Percentiles rank a stretch among this genome's conserved stretches.
Evolutionary conservation across 2,113 vertebrate species (phyloP).

Genomic region (Esox niger): DNA sequence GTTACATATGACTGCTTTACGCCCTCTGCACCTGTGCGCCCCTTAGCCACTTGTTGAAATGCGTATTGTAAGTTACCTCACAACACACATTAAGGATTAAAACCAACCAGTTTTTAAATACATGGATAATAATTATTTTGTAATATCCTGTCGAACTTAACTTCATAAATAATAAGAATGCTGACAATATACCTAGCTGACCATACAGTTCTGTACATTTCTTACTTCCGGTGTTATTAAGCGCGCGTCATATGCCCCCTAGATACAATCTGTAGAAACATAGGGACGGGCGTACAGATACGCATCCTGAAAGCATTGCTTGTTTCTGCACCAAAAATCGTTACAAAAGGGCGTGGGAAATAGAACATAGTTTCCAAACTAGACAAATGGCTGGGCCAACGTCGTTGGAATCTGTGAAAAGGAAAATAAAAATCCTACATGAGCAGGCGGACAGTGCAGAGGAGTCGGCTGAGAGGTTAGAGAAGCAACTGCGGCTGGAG

Average conservation of each 20-base stretch:
- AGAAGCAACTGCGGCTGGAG: conserved; percentile 85
- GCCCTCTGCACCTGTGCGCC: conserved; percentile 16
- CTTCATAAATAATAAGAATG: too few relatives aligned
- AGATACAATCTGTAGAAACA: conserved; percentile 59
- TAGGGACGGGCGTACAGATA: conserved; percentile 60
- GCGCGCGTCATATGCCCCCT: conserved; percentile 63
- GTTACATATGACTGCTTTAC: conserved; percentile 61
- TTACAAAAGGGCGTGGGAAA: not conserved
- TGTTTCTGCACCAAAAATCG: conserved; percentile 9
- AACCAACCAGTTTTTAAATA: too few relatives aligned
- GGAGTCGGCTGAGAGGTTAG: conserved; percentile 80
- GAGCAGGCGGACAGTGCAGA: conserved; percentile 86
- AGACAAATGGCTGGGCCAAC: conserved; percentile 80
- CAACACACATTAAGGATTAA: too few relatives aligned
- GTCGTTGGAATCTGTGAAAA: conserved; percentile 88
- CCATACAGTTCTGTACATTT: too few relatives aligned
- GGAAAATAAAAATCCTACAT: conserved; percentile 90
- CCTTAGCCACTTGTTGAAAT: conserved; percentile 33
- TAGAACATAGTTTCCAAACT: not conserved
- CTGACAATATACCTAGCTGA: not conserved
- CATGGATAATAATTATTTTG: too few relatives aligned
- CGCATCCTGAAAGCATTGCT: conserved; percentile 36
- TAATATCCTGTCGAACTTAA: too few relatives aligned
- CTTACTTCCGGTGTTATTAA: conserved; percentile 63
- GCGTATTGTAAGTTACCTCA: too few relatives aligned